Evolutionary conservation across 2,888 invertebrate genomes (phyloP), one percentile per base, ranked within the genome.

Genomic region (Pachydiplax longipennis): DNA sequence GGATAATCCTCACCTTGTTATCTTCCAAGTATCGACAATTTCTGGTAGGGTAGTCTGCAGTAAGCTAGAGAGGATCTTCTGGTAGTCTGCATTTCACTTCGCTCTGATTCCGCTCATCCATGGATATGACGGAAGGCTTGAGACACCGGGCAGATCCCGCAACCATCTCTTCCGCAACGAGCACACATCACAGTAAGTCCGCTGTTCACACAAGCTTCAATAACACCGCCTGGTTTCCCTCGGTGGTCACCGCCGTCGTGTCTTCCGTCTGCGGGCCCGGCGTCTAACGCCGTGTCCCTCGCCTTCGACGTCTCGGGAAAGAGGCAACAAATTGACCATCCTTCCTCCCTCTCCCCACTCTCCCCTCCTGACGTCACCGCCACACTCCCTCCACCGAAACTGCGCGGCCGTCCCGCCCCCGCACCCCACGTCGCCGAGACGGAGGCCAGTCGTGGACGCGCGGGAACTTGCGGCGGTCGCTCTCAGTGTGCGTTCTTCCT

Each of bases 391-490:
- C 82, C 82, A 10, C 31, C 31, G 31, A 65, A 8, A 65, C 65
- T 65, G 65, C 65, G 65, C 65, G 65, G 35, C 80, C 37, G 22
- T 18, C 58, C 35, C 58, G 15, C 58, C 22, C 58, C 87, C 61
- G 13, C 58, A 15, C 87, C 35, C n/a, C 53, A 13, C 83, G 58
- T 18, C 83, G 53, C 22, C 31, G 65, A 87, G 61, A 87, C 87
- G 40, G 61, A 83, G 87, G 61, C 87, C 87, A 87, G 87, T 87
- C 65, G 87, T 87, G 87, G 87, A 87, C 37, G 87, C 61, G 87
- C 87, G 87, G 87, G 87, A 87, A 87, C 61, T 73, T 22, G 61
- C 35, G 37, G 22, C 35, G 87, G 87, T 87, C 87, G 61, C 35
- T 87, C 87, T 22, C 35, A 5, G 61, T 13, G 35, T 31, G 37